phyloP scores from a whole-genome alignment of 2,797 vertebrate species.

The Amniataba percoides region DNA sequence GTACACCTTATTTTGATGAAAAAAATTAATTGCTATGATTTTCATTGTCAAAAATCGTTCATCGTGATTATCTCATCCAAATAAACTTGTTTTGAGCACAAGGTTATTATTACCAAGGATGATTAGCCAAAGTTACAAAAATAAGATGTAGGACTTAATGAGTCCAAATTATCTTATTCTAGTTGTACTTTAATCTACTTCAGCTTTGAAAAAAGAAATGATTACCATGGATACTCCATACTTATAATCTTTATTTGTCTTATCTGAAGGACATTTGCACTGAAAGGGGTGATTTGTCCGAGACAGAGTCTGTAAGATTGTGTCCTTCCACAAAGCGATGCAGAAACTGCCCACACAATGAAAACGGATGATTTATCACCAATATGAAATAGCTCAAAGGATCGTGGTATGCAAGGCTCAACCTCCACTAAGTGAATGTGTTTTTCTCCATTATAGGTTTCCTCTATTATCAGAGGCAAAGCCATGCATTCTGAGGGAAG shows the following conservation, averaged over 20 bases:
- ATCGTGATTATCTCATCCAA: too few species aligned
- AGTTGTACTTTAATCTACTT: too few species aligned
- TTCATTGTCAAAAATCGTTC: too few species aligned
- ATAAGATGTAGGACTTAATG: not conserved
- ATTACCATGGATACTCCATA: not conserved
- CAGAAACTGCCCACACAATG: not conserved
- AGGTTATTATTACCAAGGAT: not conserved
- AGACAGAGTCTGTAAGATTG: not conserved
- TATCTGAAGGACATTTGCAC: constrained; percentile 16
- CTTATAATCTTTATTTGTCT: not conserved
- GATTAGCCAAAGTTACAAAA: not conserved
- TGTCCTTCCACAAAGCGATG: constrained; percentile 8
- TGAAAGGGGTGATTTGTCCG: constrained; percentile 7
- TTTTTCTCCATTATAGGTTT: not conserved
- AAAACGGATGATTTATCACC: constrained; percentile 10
- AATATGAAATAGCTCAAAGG: constrained; percentile 11
- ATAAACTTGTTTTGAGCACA: not conserved
- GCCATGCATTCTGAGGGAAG: not conserved
- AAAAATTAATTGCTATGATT: not conserved
- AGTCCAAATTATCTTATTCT: not conserved
- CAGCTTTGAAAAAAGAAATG: not conserved
- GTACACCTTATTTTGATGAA: not conserved
- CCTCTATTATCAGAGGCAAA: not conserved
- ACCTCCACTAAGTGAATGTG: not conserved
- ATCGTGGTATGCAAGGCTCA: constrained; percentile 18